Evolutionary conservation across 2,888 invertebrate species (phyloP), one percentile per base, ranked within the genome.

Genomic region (Mechanitis mazaeus): DNA sequence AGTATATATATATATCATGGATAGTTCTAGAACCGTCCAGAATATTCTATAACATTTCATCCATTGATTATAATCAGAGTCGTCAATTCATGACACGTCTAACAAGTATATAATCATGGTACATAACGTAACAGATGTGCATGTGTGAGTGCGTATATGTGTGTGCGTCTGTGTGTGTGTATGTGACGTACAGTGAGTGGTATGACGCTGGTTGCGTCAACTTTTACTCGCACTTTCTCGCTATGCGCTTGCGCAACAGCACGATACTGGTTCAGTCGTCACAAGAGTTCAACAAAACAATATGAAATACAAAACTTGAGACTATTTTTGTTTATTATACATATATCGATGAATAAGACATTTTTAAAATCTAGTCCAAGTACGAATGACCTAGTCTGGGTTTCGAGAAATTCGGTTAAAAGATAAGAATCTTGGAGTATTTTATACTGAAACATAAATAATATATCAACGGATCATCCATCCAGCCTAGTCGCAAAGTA

Each of bases 191-290:
- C 69, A 72, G 78, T 77, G 79, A 80, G 78, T 71, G 74, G 75
- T 77, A 81, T 87, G 89, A 87, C 88, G 87, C 80, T 75, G 71
- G 82, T 89, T 89, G 89, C 89, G 87, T 90, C 89, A 88, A 89
- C 90, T 90, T 89, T 90, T 89, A 89, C 90, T 89, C 83, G 85
- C 89, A 89, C 89, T 89, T 90, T 90, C 90, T 85, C 86, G 83
- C 67, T 74, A 69, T 79, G 81, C 81, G 78, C 87, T 90, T 90
- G 87, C 90, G 89, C 90, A 90, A 90, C 69, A 67, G 68, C 71
- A 78, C 84, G 80, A 83, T 84, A 85, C 87, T 83, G 81, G 85
- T 85, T 83, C 81, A 80, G 71, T 77, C 76, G 71, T 68, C 72
- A 72, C 77, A 77, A 82, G 81, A 79, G 79, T 45, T 56, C 55